phyloP scores from a whole-genome alignment of 2,888 invertebrate genomes.

The Sphaeridia pumilis region DNA sequence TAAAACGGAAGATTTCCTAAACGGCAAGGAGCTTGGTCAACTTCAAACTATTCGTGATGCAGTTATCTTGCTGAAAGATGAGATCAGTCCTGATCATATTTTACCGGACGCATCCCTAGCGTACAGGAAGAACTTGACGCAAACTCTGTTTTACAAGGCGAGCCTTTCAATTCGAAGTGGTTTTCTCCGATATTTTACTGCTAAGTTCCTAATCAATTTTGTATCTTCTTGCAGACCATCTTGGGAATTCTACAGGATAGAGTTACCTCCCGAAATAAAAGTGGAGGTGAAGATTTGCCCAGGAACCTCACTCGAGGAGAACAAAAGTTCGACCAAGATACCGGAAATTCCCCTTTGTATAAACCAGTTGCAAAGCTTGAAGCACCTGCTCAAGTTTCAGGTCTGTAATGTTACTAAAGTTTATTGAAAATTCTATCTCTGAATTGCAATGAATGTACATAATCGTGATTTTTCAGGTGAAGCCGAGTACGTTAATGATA shows the following conservation, averaged over 20 bases:
- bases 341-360: slow-evolving; percentile 56
- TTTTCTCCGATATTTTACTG: no score
- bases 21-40: background rate
- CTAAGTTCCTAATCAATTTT: background rate
- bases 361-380: slow-evolving; percentile 64
- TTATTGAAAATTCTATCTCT: background rate
- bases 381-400: slow-evolving; percentile 50
- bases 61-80: slow-evolving; percentile 45
- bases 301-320: slow-evolving; percentile 55
- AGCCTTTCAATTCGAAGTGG: background rate
- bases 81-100: slow-evolving; percentile 53
- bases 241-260: slow-evolving; percentile 10
- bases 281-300: slow-evolving; percentile 50
- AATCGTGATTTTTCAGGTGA: slow-evolving; percentile 45
- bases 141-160: slow-evolving; percentile 66
- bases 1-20: background rate
- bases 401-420: slow-evolving; percentile 39
- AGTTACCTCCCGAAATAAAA: slow-evolving; percentile 37
- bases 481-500: slow-evolving; percentile 63
- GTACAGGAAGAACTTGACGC: slow-evolving; percentile 58
- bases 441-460: no score
- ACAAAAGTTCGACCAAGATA: slow-evolving; percentile 57
- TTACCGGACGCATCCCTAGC: slow-evolving; percentile 56
- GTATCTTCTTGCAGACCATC: background rate
- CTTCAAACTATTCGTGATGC: slow-evolving; percentile 43